Evolutionary conservation across 2,888 invertebrate genomes (phyloP).

Genomic region (Hirtodrosophila histrioides): DNA sequence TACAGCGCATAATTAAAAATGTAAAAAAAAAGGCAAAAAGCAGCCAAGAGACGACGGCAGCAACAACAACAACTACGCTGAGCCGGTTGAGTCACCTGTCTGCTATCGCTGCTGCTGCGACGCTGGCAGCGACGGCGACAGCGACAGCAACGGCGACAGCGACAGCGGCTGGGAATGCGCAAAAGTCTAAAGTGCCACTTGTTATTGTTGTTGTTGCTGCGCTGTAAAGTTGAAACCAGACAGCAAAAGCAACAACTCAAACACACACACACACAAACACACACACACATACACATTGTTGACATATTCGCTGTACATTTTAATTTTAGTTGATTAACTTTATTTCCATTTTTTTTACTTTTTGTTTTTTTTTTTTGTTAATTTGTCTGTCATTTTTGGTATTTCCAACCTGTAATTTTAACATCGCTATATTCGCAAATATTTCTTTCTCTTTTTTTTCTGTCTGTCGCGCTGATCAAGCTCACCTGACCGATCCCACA

Average conservation of each 20-base stretch:
- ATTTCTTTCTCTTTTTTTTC: constrained; percentile 29
- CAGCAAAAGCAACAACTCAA: constrained; percentile 33
- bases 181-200: constrained; percentile 77
- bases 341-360: constrained; percentile 42
- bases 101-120: constrained; percentile 22
- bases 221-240: constrained; percentile 61
- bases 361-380: constrained; percentile 14
- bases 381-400: constrained; percentile 45
- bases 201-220: constrained; percentile 53
- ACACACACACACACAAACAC: constrained; percentile 23
- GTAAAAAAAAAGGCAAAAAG: constrained; percentile 28
- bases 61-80: constrained; percentile 29
- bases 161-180: constrained; percentile 73
- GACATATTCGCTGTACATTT: constrained; percentile 73
- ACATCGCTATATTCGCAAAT: constrained; percentile 15
- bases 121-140: constrained; percentile 2
- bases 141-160: constrained; percentile 29
- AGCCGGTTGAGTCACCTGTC: constrained; percentile 77
- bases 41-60: constrained; percentile 17
- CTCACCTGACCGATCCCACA: constrained; percentile 44
- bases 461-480: constrained; percentile 37
- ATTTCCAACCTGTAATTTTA: constrained; percentile 33
- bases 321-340: constrained; percentile 76
- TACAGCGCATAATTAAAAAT: constrained; percentile 50
- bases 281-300: constrained; percentile 50